A percentile compares a stretch with the other conserved stretches of the same genome.
phyloP scores from a whole-genome alignment of 2,888 invertebrate species.

The Euclidia mi region DNA sequence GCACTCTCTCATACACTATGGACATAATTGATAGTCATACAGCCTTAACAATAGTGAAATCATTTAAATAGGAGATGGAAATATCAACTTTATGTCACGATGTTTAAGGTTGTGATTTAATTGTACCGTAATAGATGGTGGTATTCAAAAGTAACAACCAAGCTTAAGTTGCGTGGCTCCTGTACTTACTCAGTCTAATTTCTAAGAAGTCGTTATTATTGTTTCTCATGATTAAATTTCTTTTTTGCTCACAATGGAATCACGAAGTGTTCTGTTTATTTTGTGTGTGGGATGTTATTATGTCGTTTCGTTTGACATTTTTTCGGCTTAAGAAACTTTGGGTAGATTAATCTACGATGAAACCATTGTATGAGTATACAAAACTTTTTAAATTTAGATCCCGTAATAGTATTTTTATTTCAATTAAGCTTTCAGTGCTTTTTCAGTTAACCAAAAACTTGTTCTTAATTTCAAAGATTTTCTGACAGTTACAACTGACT shows the following conservation, averaged over 20 bases:
- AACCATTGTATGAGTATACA: slow-evolving; percentile 17
- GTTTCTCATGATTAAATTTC: slow-evolving; percentile 90
- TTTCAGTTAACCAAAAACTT: no score
- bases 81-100: slow-evolving; percentile 57
- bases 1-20: slow-evolving; percentile 85
- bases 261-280: slow-evolving; percentile 78
- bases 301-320: slow-evolving; percentile 68
- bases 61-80: slow-evolving; percentile 58
- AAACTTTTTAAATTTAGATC: slow-evolving; percentile 31
- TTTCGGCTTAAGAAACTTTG: slow-evolving; percentile 52
- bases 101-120: slow-evolving; percentile 56
- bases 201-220: slow-evolving; percentile 88
- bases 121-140: slow-evolving; percentile 45
- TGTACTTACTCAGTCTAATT: slow-evolving; percentile 88
- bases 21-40: slow-evolving; percentile 89
- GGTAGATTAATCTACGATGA: slow-evolving; percentile 32
- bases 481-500: no score
- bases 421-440: background rate
- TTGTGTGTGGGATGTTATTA: slow-evolving; percentile 73
- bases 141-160: slow-evolving; percentile 82
- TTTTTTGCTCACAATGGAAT: slow-evolving; percentile 86
- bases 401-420: slow-evolving; percentile 5
- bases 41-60: slow-evolving; percentile 87
- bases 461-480: no score
- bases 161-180: slow-evolving; percentile 88